Evolutionary conservation across 1,140 invertebrate species (phyloP), one percentile per base, ranked within the genome.

Genomic region (Pemphigus obesinymphae): DNA sequence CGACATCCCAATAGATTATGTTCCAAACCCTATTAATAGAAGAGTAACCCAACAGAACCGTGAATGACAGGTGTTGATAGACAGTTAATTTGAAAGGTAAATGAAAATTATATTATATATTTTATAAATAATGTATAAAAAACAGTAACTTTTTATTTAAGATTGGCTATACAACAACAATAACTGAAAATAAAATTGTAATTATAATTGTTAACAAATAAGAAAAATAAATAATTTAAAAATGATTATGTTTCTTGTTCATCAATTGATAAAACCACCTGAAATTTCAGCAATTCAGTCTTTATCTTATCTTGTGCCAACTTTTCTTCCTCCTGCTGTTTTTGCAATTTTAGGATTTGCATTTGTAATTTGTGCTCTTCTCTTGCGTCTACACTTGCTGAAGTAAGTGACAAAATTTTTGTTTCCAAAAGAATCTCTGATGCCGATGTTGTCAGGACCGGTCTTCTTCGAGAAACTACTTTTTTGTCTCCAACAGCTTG

Each of bases 351-450:
- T 73, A 73, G 53, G 0, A 73, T 73, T 50, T 73, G 6, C 45
- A 73, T 73, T 31, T 73, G 70, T n/a, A 73, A 15, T 53, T 73
- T 50, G 45, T 53, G 45, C 70, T 73, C 70, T 73, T 73, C 70
- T 34, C 29, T n/a, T 48, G 43, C 70, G 43, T 73, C 45, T 10
- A 0, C n/a, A 73, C 26, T 72, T 13, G 26, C 26, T 68, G 63
- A 34, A 37, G 40, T 3, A 23, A 68, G 0, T n/a, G 63, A 70
- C 20, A 43, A 40, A 45, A 10, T 23, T 70, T 70, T 70, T 8
- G 68, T 15, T 70, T 40, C 40, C n/a, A 70, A 45, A 43, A 70
- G n/a, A n/a, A 8, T 70, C 20, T 70, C 40, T 45, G 68, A 45
- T 13, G 66, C 66, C 20, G 15, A 23, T 70, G 23, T 70, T 6